A percentile compares a stretch with the other conserved stretches of the same genome.
Conservation (phyloP, 2,888 invertebrate genomes). For the Nymphalis c-album region DNA sequence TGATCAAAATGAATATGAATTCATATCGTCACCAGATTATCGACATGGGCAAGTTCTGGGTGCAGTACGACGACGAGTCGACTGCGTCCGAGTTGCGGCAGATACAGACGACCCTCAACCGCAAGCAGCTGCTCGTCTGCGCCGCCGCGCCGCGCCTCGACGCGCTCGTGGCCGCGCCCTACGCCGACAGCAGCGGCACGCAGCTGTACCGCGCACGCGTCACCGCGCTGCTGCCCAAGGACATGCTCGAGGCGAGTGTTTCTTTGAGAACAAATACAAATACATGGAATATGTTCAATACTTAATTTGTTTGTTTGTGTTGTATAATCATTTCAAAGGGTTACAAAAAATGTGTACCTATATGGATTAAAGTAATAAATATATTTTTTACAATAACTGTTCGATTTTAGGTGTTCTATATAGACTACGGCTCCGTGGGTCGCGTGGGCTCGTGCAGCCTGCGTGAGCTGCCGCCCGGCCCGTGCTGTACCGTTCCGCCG, state of each 20-base stretch:
- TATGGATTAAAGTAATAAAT: too few relatives aligned
- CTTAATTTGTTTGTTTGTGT: not conserved
- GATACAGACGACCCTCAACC: conserved; percentile 48
- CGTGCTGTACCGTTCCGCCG: conserved; percentile 79
- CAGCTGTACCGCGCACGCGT: conserved; percentile 81
- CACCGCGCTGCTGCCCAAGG: conserved; percentile 53
- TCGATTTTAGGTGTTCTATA: conserved; percentile 83
- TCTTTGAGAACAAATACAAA: too few relatives aligned
- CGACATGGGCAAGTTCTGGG: conserved; percentile 87
- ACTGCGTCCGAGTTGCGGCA: conserved; percentile 52
- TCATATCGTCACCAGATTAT: conserved; percentile 66
- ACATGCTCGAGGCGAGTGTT: conserved; percentile 58
- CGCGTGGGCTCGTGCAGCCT: conserved; percentile 71
- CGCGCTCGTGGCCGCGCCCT: conserved; percentile 79
- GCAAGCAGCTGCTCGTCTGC: conserved; percentile 46
- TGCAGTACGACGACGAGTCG: conserved; percentile 78
- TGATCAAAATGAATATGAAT: not conserved
- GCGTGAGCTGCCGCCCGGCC: conserved; percentile 55
- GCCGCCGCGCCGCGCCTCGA: conserved; percentile 40
- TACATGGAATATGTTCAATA: not conserved
- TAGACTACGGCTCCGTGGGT: conserved; percentile 88
- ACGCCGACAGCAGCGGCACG: conserved; percentile 55
- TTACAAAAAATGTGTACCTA: too few relatives aligned
- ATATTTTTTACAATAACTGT: not conserved
- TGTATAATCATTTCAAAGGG: too few relatives aligned